phyloP scores from a whole-genome alignment of 2,888 invertebrate species.

The Ariolimax columbianus region DNA sequence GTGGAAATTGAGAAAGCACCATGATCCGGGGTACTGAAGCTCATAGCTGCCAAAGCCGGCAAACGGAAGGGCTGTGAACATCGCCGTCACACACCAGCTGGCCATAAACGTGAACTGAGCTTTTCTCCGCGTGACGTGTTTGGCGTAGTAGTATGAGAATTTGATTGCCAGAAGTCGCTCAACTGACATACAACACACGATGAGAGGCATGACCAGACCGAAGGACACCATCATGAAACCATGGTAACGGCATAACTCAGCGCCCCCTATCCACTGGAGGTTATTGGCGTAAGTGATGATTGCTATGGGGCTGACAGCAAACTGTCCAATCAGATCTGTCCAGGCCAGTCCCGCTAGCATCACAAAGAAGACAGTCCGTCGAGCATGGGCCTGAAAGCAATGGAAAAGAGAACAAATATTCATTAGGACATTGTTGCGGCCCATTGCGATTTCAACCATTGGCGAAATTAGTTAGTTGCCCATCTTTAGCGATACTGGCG shows the following conservation, averaged over 20 bases:
- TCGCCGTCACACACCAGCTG: conserved; percentile 42
- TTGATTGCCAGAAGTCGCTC: conserved; percentile 76
- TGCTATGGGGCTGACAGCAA: conserved; percentile 73
- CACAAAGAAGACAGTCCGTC: conserved; percentile 51
- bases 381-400: conserved; percentile 42
- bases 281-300: conserved; percentile 73
- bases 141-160: conserved; percentile 74
- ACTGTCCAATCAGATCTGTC: conserved; percentile 77
- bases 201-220: conserved; percentile 75
- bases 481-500: too few species aligned
- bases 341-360: conserved; percentile 68
- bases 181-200: conserved; percentile 77
- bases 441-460: too few species aligned
- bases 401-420: not conserved
- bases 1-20: conserved; percentile 78
- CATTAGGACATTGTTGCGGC: too few species aligned
- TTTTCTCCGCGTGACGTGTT: conserved; percentile 66
- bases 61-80: conserved; percentile 74
- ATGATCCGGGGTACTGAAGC: conserved; percentile 76
- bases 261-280: conserved; percentile 75
- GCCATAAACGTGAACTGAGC: conserved; percentile 71
- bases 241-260: conserved; percentile 75
- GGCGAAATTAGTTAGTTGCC: too few species aligned
- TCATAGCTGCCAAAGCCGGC: conserved; percentile 76
- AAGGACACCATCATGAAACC: conserved; percentile 78